These are phyloP conservation scores for Eleginops maclovinus DNA, from an alignment of 2,113 vertebrate genomes.

Conservation along the genomic window DNA sequence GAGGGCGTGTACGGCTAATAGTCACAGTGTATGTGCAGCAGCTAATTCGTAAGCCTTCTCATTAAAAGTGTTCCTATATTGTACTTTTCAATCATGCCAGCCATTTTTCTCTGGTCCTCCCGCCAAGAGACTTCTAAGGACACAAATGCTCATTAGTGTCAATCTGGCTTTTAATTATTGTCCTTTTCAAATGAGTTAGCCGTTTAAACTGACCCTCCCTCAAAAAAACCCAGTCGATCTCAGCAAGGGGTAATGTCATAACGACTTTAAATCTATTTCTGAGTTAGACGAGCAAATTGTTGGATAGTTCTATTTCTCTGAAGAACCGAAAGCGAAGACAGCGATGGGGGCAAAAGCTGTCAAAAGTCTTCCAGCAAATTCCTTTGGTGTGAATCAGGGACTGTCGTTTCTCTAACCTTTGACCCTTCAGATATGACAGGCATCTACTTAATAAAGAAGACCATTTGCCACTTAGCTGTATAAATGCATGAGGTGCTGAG, in stretches of 20 bases:
- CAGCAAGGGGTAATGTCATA: slow-evolving; percentile 31
- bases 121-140: slow-evolving; percentile 58
- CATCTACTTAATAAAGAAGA: slow-evolving; percentile 65
- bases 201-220: slow-evolving; percentile 44
- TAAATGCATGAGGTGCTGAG: slow-evolving; percentile 74
- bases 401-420: slow-evolving; percentile 35
- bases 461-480: slow-evolving; percentile 75
- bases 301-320: slow-evolving; percentile 22
- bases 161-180: slow-evolving; percentile 57
- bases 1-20: slow-evolving; percentile 46
- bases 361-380: slow-evolving; percentile 30
- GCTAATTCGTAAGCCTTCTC: slow-evolving; percentile 37
- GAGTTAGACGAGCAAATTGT: slow-evolving; percentile 38
- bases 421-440: slow-evolving; percentile 54
- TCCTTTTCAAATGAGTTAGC: slow-evolving; percentile 57
- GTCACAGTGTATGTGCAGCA: slow-evolving; percentile 22
- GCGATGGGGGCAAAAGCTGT: slow-evolving; percentile 37
- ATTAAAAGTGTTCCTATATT: slow-evolving; percentile 37
- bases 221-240: slow-evolving; percentile 18
- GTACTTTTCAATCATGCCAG: slow-evolving; percentile 56
- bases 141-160: slow-evolving; percentile 62
- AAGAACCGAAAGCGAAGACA: slow-evolving; percentile 20
- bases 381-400: slow-evolving; percentile 21
- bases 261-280: slow-evolving; percentile 50
- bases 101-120: slow-evolving; percentile 16